phyloP scores from a whole-genome alignment of 2,113 vertebrate genomes.

The Leptodactylus fuscus region DNA sequence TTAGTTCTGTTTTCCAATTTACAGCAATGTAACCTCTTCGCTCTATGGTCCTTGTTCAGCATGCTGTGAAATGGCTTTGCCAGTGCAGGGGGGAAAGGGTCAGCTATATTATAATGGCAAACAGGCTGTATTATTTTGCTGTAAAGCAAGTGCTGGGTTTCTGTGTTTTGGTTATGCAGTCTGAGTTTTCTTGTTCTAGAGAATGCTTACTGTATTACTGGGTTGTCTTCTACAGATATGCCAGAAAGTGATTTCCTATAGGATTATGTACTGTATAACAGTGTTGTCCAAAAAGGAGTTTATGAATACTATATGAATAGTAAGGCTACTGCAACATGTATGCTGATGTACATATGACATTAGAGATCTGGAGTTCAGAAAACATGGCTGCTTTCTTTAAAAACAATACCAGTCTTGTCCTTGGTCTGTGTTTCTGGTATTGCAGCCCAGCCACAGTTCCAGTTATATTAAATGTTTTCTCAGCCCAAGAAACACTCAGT shows the following conservation, averaged over 20 bases:
- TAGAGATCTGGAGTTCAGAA: too few species aligned
- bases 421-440: too few species aligned
- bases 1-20: conserved; percentile 44
- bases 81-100: neutral
- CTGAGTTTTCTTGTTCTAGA: neutral
- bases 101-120: conserved; percentile 38
- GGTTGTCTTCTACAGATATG: neutral
- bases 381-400: too few species aligned
- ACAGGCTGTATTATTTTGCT: neutral
- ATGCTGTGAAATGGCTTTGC: conserved; percentile 24
- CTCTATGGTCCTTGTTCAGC: neutral
- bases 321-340: too few species aligned
- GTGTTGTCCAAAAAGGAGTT: too few species aligned
- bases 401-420: too few species aligned
- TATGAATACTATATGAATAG: too few species aligned
- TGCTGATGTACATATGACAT: too few species aligned
- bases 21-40: conserved; percentile 29
- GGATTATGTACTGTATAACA: too few species aligned
- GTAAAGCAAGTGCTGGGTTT: conserved; percentile 4
- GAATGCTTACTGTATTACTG: neutral
- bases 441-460: too few species aligned
- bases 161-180: neutral
- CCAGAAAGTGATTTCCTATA: neutral
- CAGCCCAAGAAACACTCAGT: too few species aligned
- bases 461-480: too few species aligned